These are phyloP conservation scores for Flabesymbios commensalis DNA, from an alignment of 2,888 invertebrate species.

Conservation along the genomic window DNA sequence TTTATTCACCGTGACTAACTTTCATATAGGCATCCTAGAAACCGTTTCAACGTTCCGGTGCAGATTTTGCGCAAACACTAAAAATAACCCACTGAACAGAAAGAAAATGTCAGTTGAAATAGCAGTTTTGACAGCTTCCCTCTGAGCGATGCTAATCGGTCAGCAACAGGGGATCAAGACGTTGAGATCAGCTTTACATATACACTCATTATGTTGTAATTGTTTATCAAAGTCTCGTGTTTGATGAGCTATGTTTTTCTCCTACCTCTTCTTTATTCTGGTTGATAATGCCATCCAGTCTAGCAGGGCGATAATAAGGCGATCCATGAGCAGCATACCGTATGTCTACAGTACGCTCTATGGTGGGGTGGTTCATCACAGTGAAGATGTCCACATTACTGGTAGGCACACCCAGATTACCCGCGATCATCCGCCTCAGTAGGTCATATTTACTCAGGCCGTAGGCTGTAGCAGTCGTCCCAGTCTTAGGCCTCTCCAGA, in stretches of 20 bases:
- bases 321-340: constrained; percentile 94
- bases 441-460: constrained; percentile 82
- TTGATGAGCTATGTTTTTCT: no score
- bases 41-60: not conserved
- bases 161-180: no score
- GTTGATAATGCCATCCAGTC: constrained; percentile 86
- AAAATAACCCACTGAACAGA: no score
- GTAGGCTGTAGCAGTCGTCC: constrained; percentile 27
- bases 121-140: no score
- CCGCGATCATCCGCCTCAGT: constrained; percentile 86
- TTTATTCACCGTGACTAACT: no score
- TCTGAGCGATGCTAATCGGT: no score
- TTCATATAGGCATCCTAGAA: not conserved
- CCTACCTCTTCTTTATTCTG: constrained; percentile 46
- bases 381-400: constrained; percentile 96
- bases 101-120: no score
- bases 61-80: no score
- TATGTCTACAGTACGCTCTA: constrained; percentile 82
- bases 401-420: constrained; percentile 77
- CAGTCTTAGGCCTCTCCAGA: constrained; percentile 64
- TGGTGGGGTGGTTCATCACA: constrained; percentile 78
- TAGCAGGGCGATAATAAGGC: constrained; percentile 91
- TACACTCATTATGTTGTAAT: no score
- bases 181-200: no score
- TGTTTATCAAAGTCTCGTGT: no score